phyloP scores from a whole-genome alignment of 2,797 vertebrate species.

The Mus minutoides region DNA sequence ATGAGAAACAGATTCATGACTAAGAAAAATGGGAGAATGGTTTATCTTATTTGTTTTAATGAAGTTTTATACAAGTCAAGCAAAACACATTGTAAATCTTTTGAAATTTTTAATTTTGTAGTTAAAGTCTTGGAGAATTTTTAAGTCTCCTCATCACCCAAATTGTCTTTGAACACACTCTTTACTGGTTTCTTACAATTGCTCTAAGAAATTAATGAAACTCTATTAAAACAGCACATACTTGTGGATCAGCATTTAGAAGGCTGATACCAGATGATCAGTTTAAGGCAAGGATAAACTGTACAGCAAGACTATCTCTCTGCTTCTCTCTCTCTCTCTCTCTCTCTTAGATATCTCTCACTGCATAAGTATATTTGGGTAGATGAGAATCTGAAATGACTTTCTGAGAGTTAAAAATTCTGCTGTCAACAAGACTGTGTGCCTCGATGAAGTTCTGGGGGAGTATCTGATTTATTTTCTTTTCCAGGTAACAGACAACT shows the following conservation, averaged over 20 bases:
- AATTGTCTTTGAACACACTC: not conserved
- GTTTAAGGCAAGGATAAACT: not conserved
- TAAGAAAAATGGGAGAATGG: not conserved
- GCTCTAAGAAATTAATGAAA: not conserved
- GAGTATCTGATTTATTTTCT: not conserved
- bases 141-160: not conserved
- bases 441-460: not conserved
- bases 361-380: not conserved
- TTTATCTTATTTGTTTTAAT: not conserved
- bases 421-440: not conserved
- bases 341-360: too few relatives aligned
- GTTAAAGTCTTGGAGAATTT: slow-evolving; percentile 45
- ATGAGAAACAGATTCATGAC: not conserved
- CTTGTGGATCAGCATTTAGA: not conserved
- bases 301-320: not conserved
- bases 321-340: not conserved
- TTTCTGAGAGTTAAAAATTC: not conserved
- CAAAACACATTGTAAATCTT: not conserved
- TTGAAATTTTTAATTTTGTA: not conserved
- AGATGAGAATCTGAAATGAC: not conserved
- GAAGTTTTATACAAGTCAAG: not conserved
- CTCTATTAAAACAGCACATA: not conserved
- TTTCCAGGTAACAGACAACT: not conserved
- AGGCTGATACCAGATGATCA: not conserved
- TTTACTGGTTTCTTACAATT: not conserved